Base-by-base conservation (phyloP, 2,888 invertebrate genomes). In the Girardia tigrina region DNA sequence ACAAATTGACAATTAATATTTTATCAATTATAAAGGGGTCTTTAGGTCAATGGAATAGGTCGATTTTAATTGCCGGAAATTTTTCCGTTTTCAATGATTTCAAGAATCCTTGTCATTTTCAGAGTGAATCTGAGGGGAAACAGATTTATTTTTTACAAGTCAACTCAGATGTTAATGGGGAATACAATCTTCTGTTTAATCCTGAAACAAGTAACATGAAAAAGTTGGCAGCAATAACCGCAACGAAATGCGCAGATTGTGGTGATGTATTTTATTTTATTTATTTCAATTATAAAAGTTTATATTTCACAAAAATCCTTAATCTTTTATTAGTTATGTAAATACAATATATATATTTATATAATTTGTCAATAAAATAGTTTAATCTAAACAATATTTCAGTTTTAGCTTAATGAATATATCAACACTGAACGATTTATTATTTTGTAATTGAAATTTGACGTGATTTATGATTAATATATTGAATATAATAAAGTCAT, bases 1-100 rank as follows among this genome's bases (percentile, higher is more conserved):
- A 56, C 23, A 56, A 56, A n/a, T 56, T 56, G n/a, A 56, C 56
- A 56, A 56, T 56, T 56, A 23, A 56, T 8, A 56, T 56, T 56
- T 6, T 56, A 4, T 20, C n/a, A n/a, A 56, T n/a, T 12, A 56
- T 56, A n/a, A 56, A 56, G n/a, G 56, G 56, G 23, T 56, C 56
- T 8, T 56, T 56, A n/a, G 56, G 56, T n/a, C 8, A 8, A n/a
- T 56, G 56, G 56, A 56, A 56, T 20, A 12, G 2, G 4, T 16
- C 56, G 2, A 56, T 56, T 16, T 56, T 56, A 23, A 56, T 56
- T 4, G 56, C 56, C 4, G 56, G 56, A 16, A 23, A 56, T 20
- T 56, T 56, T 56, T 56, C 56, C 2, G 23, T n/a, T 12, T 56
- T 56, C 23, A 16, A 56, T 20, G 56, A 56, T 56, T 16, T 2